Evolutionary conservation across 2,113 vertebrate genomes (phyloP).

Genomic region (Sinocyclocheilus rhinocerous): DNA sequence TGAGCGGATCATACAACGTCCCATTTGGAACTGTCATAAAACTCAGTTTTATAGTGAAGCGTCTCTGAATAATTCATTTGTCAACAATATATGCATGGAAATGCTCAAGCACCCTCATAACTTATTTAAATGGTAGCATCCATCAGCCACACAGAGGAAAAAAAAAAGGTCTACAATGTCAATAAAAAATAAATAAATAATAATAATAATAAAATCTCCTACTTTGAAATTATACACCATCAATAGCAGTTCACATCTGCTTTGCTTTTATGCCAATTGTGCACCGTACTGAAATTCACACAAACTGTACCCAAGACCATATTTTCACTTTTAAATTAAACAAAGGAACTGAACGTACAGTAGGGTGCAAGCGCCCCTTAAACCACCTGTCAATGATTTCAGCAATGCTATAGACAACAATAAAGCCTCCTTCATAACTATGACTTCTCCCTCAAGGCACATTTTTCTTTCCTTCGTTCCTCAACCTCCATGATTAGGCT

Average conservation of each 20-base stretch:
- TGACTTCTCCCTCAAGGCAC: neutral
- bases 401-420: neutral
- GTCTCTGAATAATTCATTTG: slow-evolving; percentile 52
- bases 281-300: neutral
- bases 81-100: slow-evolving; percentile 42
- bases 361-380: neutral
- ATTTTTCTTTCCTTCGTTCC: neutral
- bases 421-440: slow-evolving; percentile 8
- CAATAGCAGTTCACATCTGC: neutral
- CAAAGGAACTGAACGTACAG: neutral
- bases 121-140: slow-evolving; percentile 43
- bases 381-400: neutral
- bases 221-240: neutral
- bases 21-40: slow-evolving; percentile 55
- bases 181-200: neutral
- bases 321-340: neutral
- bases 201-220: neutral
- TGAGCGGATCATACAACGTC: slow-evolving; percentile 52
- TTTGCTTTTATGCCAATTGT: neutral
- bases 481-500: neutral
- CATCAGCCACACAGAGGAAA: neutral
- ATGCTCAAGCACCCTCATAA: slow-evolving; percentile 36
- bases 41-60: slow-evolving; percentile 47
- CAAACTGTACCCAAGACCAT: neutral
- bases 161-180: neutral